Base-by-base conservation (phyloP, 1,140 invertebrate genomes). In the Arctopsyche grandis region DNA sequence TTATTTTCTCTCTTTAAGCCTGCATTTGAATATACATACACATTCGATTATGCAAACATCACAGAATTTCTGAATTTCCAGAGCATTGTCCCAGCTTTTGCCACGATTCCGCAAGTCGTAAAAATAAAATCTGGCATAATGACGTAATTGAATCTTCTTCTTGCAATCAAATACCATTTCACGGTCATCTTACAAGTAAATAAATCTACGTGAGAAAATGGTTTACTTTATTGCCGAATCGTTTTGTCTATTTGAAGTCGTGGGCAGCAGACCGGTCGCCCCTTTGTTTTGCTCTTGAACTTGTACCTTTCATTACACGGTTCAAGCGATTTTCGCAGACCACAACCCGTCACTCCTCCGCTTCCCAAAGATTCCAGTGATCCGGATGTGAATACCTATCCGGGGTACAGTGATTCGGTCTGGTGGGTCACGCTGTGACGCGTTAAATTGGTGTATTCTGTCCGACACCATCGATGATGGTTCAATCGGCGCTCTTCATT, bases 381-480 rank as follows among this genome's bases (percentile, higher is more conserved):
- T 52, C 48, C 48, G 48, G 48, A 52, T 52, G 48, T 16, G 48
- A 38, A 38, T 38, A 38, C 29, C 29, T 4, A 38, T 38, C 29
- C 16, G 56, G n/a, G 9, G 56, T 38, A 38, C 14, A 24, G 4
- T 10, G 63, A 66, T 66, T 24, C 63, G 63, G 63, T 66, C 24
- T n/a, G 24, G n/a, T 22, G 63, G 5, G 48, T n/a, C 22, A 24
- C 21, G 22, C 63, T 24, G 26, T 66, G 63, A 24, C 63, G 63
- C 63, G 63, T 66, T 66, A 66, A 66, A 66, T 66, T 26, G 24
- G 14, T 22, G 63, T 22, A 66, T 22, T 26, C 14, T 22, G 22
- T 12, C 16, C 48, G 16, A 14, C 48, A 14, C 16, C 48, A 10
- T 52, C 48, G 16, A 52, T 52, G 48, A 38, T 38, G 29, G 29